Conservation (phyloP, 37 sponge, comb jelly and placozoan species). For the Aphrocallistes beatrix region DNA sequence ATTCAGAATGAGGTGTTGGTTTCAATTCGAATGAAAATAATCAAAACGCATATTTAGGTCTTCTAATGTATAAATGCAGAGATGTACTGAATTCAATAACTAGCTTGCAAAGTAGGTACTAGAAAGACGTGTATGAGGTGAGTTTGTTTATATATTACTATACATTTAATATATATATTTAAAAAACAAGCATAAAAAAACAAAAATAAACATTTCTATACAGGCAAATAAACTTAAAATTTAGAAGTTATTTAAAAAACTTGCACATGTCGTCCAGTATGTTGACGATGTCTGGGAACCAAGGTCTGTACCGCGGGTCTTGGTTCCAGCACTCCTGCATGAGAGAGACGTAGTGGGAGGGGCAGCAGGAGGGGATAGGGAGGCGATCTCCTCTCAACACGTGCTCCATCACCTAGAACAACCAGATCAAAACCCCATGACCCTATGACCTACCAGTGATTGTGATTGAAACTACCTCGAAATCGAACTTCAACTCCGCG, state of each 20-base stretch:
- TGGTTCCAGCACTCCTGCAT: not conserved
- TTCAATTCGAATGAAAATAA: not conserved
- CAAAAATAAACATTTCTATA: no score
- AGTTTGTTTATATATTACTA: not conserved
- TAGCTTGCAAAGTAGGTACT: not conserved
- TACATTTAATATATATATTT: not conserved
- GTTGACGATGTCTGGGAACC: slow-evolving; percentile 11
- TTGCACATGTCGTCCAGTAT: slow-evolving; percentile 5
- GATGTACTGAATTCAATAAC: not conserved
- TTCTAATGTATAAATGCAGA: not conserved
- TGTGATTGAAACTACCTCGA: no score
- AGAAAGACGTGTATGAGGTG: no score
- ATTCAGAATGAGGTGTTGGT: not conserved
- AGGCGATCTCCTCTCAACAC: slow-evolving; percentile 13
- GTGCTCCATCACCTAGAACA: not conserved
- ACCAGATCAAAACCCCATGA: not conserved
- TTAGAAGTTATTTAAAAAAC: not conserved
- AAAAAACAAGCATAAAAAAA: not conserved
- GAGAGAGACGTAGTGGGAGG: not conserved
- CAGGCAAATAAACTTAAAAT: no score
- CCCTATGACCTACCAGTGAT: no score
- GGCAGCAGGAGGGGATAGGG: not conserved
- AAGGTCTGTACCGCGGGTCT: slow-evolving; percentile 8
- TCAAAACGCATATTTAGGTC: not conserved
- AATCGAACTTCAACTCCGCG: slow-evolving; percentile 5